A percentile compares a stretch with the other conserved stretches of the same genome.
Conservation (phyloP, 2,113 vertebrate genomes). For the Eurypyga helias region DNA sequence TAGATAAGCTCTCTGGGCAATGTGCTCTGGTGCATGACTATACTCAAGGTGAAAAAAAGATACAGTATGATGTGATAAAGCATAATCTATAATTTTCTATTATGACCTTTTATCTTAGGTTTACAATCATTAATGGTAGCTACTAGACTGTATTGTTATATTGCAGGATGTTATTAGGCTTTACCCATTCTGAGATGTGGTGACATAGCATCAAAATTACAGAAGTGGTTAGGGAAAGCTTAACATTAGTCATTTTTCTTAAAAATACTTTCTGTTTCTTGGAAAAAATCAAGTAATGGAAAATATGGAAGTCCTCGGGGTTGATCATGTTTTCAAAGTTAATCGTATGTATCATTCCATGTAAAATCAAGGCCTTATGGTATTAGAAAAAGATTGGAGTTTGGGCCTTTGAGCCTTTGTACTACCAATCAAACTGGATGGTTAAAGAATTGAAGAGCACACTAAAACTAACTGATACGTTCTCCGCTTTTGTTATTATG, state of each 20-base stretch:
- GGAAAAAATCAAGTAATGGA: neutral
- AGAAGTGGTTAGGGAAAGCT: neutral
- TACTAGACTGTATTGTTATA: neutral
- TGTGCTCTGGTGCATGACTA: neutral
- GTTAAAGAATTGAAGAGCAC: slow-evolving; percentile 12
- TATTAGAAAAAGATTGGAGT: neutral
- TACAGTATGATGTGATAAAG: neutral
- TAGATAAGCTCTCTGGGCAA: neutral
- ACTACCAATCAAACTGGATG: neutral
- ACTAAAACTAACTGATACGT: neutral
- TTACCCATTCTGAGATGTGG: neutral
- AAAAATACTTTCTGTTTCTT: neutral
- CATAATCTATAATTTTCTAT: neutral
- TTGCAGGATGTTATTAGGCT: neutral
- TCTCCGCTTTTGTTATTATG: slow-evolving; percentile 18
- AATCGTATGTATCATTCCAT: neutral
- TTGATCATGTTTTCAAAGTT: neutral
- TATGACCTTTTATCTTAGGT: neutral
- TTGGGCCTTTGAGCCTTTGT: neutral
- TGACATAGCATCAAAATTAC: neutral
- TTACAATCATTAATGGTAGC: neutral
- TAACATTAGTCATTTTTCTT: neutral
- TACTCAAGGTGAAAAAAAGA: neutral
- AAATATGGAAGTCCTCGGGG: neutral
- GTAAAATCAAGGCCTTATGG: neutral